Evolutionary conservation across 1,140 invertebrate genomes (phyloP).

Genomic region (Acromyrmex echinatior): DNA sequence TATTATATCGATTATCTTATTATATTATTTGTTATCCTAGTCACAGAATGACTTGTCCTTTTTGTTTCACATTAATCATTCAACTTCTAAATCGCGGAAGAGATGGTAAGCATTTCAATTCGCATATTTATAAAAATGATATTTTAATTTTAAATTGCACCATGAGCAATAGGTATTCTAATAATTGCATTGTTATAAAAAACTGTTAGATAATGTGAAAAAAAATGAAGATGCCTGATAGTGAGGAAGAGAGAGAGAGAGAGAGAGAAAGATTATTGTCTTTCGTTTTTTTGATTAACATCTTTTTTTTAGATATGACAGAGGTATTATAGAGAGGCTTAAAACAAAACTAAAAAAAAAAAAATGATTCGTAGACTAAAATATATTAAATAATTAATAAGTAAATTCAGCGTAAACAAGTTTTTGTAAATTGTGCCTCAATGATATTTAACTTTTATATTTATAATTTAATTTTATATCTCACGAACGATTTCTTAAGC

Average conservation of each 20-base stretch:
- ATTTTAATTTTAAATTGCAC: constrained; percentile 31
- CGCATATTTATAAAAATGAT: background rate
- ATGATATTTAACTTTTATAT: background rate
- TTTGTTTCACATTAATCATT: constrained; percentile 27
- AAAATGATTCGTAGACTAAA: background rate
- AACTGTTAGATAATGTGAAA: background rate
- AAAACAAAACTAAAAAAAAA: background rate
- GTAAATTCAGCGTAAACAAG: background rate
- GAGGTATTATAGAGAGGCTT: background rate
- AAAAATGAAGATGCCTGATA: background rate
- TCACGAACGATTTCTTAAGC: background rate
- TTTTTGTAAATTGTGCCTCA: background rate
- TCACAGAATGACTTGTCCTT: constrained; percentile 6
- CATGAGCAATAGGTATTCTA: background rate
- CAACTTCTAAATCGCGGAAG: background rate
- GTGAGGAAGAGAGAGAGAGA: background rate
- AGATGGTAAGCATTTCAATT: background rate
- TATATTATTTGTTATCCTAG: background rate
- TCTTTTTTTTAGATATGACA: background rate
- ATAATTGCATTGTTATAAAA: background rate
- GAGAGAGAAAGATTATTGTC: background rate
- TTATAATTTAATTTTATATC: background rate
- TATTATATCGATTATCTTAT: background rate
- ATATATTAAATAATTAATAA: background rate
- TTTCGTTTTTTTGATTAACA: constrained; percentile 8